Base-by-base conservation (phyloP, 2,797 vertebrate genomes). In the Cossypha caffra region DNA sequence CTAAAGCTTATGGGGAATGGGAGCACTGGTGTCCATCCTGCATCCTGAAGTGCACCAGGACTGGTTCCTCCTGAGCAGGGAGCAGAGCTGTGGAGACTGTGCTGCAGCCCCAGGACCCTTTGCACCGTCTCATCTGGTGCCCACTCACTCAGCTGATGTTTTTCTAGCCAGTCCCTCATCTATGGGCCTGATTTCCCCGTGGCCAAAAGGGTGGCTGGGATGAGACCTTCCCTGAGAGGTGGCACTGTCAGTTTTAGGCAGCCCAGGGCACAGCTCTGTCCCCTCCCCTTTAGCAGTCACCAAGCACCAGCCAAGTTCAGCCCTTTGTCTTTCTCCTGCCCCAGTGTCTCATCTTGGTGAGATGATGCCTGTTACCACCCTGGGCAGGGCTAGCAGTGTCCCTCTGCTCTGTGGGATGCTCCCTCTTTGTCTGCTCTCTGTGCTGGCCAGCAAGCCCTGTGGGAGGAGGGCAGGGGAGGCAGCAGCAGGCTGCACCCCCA, bases 371-470 rank as follows among this genome's bases (percentile, higher is more conserved):
- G 33, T 64, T 42, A 55, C 55, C 5, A 1, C 29, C 5, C 20
- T 5, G 1, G 1, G 7, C 40, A 28, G 40, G 25, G 43, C 61
- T 66, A 57, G 20, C 12, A 33, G 29, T 29, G 33, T 68, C 28
- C 40, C 35, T 26, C 37, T 20, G 7, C 75, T 77, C 29, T 47
- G 29, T 14, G 48, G 47, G 69, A 55, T 79, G 59, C 31, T 71
- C 10, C 73, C 14, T 40, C 28, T 83, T 85, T 9, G 83, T 88
- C 77, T 45, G 8, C 94, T 97, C 92, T 79, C 95, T 19, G 88
- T 98, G 98, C 98, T 98, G 97, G 96, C 97, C 95, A 97, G 97
- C 96, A 93, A 98, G 96, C 96, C 97, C 63, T 69, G 95, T 96
- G 98, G 28, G 35, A 59, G 57, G 7, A 18, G 24, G 33, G 75